Evolutionary conservation across 1,140 invertebrate species (phyloP), one percentile per base, ranked within the genome.

Genomic region (Ceratina japonica): DNA sequence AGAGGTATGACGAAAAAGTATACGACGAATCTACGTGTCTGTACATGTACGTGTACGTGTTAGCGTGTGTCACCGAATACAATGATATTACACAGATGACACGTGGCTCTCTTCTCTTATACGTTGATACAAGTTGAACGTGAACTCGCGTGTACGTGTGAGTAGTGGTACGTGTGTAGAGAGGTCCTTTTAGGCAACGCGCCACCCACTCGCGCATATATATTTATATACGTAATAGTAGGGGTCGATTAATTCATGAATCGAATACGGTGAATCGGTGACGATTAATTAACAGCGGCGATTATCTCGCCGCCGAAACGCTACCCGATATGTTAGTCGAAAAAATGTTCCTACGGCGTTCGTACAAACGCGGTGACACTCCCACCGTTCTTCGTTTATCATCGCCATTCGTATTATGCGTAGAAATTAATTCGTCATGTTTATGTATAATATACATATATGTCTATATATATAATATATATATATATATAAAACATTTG

Each of bases 321-420:
- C 58, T 90, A 90, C 79, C 37, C 88, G 89, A 91, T 91, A 91
- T 91, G 90, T 90, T 87, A 90, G 75, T 84, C 89, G 89, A 90
- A 76, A 88, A 86, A 90, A 89, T 86, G 75, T 71, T 59, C 72
- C 63, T 75, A 82, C 82, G 64, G 63, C 66, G 74, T 84, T 76
- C 75, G 81, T 88, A 91, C 86, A 89, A 90, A 91, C 87, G 88
- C 88, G 90, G 88, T 83, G 87, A 90, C 87, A 90, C 85, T 80
- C 65, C 88, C 85, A 74, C 89, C 79, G 24, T 65, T 12, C 49
- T 44, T 44, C n/a, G 16, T 44, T 56, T 15, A 24, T 61, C 31
- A 49, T 72, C 31, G n/a, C 49, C 22, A 8, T 83, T 82, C 84
- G 80, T 83, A 84, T 90, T 90, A 89, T 89, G 82, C 87, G 86